These are phyloP conservation scores for Lepus americanus DNA, from an alignment of 2,113 vertebrate species.

Conservation along the genomic window DNA sequence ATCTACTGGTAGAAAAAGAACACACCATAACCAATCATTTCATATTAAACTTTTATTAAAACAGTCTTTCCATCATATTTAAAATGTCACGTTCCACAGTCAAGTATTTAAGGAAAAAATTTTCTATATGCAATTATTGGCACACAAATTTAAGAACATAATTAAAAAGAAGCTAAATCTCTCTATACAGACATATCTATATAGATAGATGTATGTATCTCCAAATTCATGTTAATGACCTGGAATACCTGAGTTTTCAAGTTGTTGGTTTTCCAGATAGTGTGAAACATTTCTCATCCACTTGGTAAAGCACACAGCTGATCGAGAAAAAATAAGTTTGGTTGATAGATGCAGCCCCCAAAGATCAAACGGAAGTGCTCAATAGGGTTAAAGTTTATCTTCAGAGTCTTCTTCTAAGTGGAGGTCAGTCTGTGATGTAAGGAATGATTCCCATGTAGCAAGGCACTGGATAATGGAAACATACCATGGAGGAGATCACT, in stretches of 20 bases:
- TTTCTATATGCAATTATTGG: conserved; percentile 78
- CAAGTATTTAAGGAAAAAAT: conserved; percentile 83
- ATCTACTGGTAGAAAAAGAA: not conserved
- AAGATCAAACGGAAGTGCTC: conserved; percentile 48
- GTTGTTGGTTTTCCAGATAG: conserved; percentile 81
- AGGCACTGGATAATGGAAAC: conserved; percentile 91
- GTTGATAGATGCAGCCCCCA: conserved; percentile 76
- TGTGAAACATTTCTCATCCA: conserved; percentile 66
- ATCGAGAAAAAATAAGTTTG: conserved; percentile 86
- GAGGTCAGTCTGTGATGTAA: conserved; percentile 91
- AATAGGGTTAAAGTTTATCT: conserved; percentile 85
- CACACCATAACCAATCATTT: conserved; percentile 9
- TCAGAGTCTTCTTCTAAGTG: conserved; percentile 85
- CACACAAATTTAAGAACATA: conserved; percentile 82
- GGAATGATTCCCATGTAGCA: conserved; percentile 97
- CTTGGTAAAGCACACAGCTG: conserved; percentile 71
- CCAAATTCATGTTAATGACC: conserved; percentile 79
- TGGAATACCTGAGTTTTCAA: conserved; percentile 87
- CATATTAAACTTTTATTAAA: conserved; percentile 88
- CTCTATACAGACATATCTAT: not conserved
- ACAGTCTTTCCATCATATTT: conserved; percentile 86
- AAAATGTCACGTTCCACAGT: conserved; percentile 87
- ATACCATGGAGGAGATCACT: conserved; percentile 52
- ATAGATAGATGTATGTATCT: conserved; percentile 68
- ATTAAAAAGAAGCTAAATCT: conserved; percentile 80